phyloP scores from a whole-genome alignment of 2,113 vertebrate genomes.

The Tringa solitaria region DNA sequence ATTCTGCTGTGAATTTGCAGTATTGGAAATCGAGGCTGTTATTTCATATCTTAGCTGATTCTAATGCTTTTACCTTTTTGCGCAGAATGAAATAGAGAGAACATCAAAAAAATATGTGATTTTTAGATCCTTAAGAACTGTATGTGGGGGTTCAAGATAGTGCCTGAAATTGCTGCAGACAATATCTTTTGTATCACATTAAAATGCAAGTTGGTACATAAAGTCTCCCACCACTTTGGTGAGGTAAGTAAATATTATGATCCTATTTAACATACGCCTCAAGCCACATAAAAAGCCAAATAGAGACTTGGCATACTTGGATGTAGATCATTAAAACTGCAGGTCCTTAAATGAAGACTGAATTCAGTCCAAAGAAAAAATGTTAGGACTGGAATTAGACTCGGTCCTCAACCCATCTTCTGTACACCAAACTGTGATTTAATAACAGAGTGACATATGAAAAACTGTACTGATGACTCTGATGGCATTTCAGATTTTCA shows the following conservation, averaged over 20 bases:
- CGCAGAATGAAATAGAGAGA: not conserved
- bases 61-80: not conserved
- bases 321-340: slow-evolving; percentile 39
- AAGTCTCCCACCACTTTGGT: not conserved
- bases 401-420: not conserved
- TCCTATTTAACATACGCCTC: slow-evolving; percentile 52
- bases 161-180: not conserved
- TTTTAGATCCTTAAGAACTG: slow-evolving; percentile 7
- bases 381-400: not conserved
- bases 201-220: slow-evolving; percentile 2
- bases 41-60: not conserved
- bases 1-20: not conserved
- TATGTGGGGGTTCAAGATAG: rapidly evolving
- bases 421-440: not conserved
- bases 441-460: not conserved
- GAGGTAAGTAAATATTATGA: slow-evolving; percentile 58
- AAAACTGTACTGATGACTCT: not conserved
- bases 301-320: not conserved
- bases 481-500: not conserved
- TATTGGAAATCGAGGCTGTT: not conserved
- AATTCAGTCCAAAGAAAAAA: not conserved
- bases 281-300: slow-evolving; percentile 18
- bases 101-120: not conserved
- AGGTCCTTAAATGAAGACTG: slow-evolving; percentile 11
- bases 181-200: not conserved